Conservation (phyloP, 2,113 vertebrate species). For the Neotoma lepida region DNA sequence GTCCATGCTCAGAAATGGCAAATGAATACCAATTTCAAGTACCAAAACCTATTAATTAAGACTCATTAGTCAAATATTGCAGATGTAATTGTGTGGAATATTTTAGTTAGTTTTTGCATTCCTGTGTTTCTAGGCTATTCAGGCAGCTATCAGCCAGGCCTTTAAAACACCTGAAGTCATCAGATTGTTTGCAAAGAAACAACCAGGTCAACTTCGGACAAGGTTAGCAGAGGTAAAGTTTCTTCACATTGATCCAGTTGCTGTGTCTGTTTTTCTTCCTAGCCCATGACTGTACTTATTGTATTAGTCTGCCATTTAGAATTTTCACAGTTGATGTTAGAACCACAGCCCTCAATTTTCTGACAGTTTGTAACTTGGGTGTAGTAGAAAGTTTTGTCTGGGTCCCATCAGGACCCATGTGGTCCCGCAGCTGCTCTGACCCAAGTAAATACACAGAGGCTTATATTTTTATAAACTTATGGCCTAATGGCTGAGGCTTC, state of each 20-base stretch:
- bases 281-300: background rate
- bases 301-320: constrained; percentile 34
- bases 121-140: constrained; percentile 91
- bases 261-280: constrained; percentile 41
- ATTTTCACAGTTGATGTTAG: background rate
- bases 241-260: background rate
- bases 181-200: constrained; percentile 93
- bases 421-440: too few relatives aligned
- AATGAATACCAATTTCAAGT: background rate
- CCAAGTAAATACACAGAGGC: too few relatives aligned
- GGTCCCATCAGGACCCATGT: too few relatives aligned
- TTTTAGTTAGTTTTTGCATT: constrained; percentile 24
- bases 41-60: background rate
- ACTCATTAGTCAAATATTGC: background rate
- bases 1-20: constrained; percentile 19
- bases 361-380: constrained; percentile 23
- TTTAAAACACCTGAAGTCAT: constrained; percentile 99
- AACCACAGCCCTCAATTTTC: background rate
- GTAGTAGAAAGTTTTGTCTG: too few relatives aligned
- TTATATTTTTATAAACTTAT: too few relatives aligned
- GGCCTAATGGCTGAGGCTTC: too few relatives aligned
- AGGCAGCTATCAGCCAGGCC: constrained; percentile 98
- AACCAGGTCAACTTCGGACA: constrained; percentile 95
- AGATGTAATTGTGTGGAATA: background rate
- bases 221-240: constrained; percentile 93